These are phyloP conservation scores for Babylonia areolata DNA, from an alignment of 1,140 invertebrate genomes.

Conservation along the genomic window DNA sequence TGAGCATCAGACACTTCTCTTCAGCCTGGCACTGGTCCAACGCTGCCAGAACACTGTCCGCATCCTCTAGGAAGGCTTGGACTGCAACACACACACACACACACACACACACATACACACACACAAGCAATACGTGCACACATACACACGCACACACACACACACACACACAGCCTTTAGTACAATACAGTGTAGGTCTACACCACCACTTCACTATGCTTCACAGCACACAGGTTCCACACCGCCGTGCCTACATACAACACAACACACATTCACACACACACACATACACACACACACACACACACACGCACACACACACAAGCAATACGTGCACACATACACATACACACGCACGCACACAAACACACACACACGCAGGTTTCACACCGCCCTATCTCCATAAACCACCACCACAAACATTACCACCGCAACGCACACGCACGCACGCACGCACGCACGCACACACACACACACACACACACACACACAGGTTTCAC, in stretches of 20 bases:
- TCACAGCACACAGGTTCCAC: too few relatives aligned
- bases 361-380: slow-evolving; percentile 7
- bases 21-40: slow-evolving; percentile 41
- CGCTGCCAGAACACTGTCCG: slow-evolving; percentile 38
- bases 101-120: too few relatives aligned
- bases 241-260: too few relatives aligned
- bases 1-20: slow-evolving; percentile 55
- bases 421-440: neutral
- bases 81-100: slow-evolving; percentile 30
- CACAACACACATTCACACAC: too few relatives aligned
- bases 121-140: too few relatives aligned
- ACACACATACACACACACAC: neutral
- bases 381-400: too few relatives aligned
- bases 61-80: slow-evolving; percentile 42
- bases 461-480: too few relatives aligned
- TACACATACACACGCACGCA: neutral
- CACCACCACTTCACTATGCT: too few relatives aligned
- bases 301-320: slow-evolving; percentile 3
- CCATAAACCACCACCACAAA: too few relatives aligned
- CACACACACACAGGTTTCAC: too few relatives aligned
- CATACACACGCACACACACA: neutral
- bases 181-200: too few relatives aligned
- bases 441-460: too few relatives aligned
- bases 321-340: neutral
- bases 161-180: neutral